Conservation (phyloP, 2,888 invertebrate species). For the Buathra laborator region DNA sequence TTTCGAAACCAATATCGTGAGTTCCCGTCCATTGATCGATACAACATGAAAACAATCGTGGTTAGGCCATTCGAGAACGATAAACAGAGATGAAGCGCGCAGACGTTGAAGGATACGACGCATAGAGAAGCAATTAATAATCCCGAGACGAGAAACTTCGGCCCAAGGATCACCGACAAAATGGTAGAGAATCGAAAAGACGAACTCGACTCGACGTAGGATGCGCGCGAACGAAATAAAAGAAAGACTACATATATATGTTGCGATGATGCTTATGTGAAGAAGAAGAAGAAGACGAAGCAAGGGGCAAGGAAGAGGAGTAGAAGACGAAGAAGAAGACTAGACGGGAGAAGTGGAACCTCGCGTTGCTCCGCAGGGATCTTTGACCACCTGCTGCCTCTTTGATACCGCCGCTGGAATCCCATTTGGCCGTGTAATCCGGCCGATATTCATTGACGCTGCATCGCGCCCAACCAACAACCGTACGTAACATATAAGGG, state of each 20-base stretch:
- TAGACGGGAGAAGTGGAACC: conserved; percentile 70
- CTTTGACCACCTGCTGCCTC: conserved; percentile 85
- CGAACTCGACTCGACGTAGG: conserved; percentile 59
- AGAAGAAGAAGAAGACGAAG: conserved; percentile 41
- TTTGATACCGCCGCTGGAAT: conserved; percentile 84
- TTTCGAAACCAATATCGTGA: conserved; percentile 38
- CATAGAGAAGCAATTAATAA: conserved; percentile 78
- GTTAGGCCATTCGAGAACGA: conserved; percentile 36
- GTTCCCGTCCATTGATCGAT: conserved; percentile 56
- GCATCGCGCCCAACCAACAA: conserved; percentile 15
- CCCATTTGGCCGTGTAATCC: conserved; percentile 84
- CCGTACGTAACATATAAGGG: conserved; percentile 19
- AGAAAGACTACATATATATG: conserved; percentile 61
- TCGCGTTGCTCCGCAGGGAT: conserved; percentile 74
- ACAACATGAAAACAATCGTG: conserved; percentile 62
- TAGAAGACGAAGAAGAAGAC: conserved; percentile 51
- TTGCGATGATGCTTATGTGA: conserved; percentile 36
- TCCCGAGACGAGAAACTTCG: conserved; percentile 73
- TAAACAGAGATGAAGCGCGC: conserved; percentile 35
- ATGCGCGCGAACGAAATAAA: conserved; percentile 68
- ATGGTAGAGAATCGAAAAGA: conserved; percentile 71
- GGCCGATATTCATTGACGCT: conserved; percentile 74
- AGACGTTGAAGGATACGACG: conserved; percentile 68
- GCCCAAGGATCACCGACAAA: conserved; percentile 76
- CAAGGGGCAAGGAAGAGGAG: conserved; percentile 35